Evolutionary conservation across 2,113 vertebrate genomes (phyloP).

Genomic region (Bagarius yarrelli): DNA sequence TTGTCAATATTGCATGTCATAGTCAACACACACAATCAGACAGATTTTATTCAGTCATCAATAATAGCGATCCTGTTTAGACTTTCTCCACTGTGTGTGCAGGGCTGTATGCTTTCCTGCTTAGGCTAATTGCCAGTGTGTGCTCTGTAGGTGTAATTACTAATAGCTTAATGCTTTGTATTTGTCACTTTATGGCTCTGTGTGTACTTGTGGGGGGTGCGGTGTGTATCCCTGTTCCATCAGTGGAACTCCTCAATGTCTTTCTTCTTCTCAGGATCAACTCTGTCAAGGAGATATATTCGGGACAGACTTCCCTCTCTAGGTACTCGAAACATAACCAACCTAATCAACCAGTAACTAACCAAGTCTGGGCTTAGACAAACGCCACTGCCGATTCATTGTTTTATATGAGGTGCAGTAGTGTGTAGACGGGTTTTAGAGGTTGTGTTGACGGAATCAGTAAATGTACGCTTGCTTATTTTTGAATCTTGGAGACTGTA

Average conservation of each 20-base stretch:
- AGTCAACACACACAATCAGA: neutral
- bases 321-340: constrained; percentile 56
- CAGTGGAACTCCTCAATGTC: constrained; percentile 40
- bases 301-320: constrained; percentile 66
- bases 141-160: constrained; percentile 21
- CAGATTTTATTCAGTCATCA: neutral
- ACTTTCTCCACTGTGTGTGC: neutral
- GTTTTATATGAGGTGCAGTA: neutral
- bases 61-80: neutral
- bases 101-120: constrained; percentile 1
- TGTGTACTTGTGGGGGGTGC: constrained; percentile 3
- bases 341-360: constrained; percentile 44
- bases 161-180: constrained; percentile 7
- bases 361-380: neutral
- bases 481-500: neutral
- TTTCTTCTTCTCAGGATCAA: constrained; percentile 52
- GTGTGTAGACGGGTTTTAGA: neutral
- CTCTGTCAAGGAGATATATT: constrained; percentile 55
- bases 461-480: neutral
- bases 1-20: neutral
- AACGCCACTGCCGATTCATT: constrained; percentile 9
- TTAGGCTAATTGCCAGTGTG: constrained; percentile 8
- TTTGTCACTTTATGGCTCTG: neutral
- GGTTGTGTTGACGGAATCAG: neutral
- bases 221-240: constrained; percentile 11